Percentiles rank a stretch among this genome's conserved stretches.
Conservation (phyloP, 2,113 vertebrate species). For the Dipodomys stephensi region DNA sequence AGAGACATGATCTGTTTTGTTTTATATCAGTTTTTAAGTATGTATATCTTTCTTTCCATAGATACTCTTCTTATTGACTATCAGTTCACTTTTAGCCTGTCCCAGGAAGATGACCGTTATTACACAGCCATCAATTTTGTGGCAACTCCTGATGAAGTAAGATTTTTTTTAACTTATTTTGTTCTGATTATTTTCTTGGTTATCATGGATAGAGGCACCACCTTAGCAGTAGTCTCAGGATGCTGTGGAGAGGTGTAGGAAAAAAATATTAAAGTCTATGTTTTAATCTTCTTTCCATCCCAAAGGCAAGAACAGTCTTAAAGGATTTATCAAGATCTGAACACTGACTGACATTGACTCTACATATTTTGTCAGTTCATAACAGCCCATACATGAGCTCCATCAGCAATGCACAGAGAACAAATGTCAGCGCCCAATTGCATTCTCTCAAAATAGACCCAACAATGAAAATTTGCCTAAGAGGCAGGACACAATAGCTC, state of each 20-base stretch:
- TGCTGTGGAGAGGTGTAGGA: background rate
- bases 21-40: conserved; percentile 46
- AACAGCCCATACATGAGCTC: background rate
- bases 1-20: conserved; percentile 19
- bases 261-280: background rate
- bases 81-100: conserved; percentile 99
- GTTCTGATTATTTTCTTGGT: conserved; percentile 31
- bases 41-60: conserved; percentile 75
- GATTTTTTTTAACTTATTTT: conserved; percentile 53
- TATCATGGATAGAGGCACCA: background rate
- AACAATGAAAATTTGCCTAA: no score
- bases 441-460: background rate
- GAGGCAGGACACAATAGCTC: no score
- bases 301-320: background rate
- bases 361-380: background rate
- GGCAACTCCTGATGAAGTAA: conserved; percentile 98
- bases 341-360: background rate
- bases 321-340: background rate
- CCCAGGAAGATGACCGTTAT: conserved; percentile 98
- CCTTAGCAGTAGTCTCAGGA: background rate
- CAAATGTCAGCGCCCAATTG: background rate
- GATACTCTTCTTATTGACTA: conserved; percentile 99
- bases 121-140: conserved; percentile 99
- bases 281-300: conserved; percentile 26
- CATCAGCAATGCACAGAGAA: background rate